Conservation (phyloP, 2,797 vertebrate genomes). For the Naso thynnoides region DNA sequence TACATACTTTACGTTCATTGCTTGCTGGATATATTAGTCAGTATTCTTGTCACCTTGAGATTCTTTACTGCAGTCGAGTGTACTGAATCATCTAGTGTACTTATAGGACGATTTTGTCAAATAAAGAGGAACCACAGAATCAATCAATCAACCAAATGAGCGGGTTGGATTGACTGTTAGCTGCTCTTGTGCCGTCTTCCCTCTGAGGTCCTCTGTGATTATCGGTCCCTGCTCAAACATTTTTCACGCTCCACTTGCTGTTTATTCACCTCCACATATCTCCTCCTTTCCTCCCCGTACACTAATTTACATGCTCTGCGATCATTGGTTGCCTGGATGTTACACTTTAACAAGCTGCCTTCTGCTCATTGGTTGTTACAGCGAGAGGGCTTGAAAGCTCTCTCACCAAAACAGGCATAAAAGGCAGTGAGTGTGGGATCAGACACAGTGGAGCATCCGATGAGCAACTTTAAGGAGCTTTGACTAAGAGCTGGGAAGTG, state of each 20-base stretch:
- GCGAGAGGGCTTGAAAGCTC: slow-evolving; percentile 48
- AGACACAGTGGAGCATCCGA: slow-evolving; percentile 54
- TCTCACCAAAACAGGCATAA: slow-evolving; percentile 81
- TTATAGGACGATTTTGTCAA: not conserved
- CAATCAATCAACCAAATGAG: not conserved
- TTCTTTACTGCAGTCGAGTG: not conserved
- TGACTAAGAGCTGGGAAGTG: slow-evolving; percentile 9
- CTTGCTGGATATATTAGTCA: not conserved
- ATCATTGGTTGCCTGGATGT: slow-evolving; percentile 73
- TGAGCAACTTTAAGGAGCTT: slow-evolving; percentile 26
- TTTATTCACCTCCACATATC: slow-evolving; percentile 49
- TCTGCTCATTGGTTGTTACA: slow-evolving; percentile 74
- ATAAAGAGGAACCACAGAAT: not conserved
- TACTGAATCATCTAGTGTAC: not conserved
- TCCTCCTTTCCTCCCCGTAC: slow-evolving; percentile 29
- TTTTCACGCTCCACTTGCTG: slow-evolving; percentile 36
- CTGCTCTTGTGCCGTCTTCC: not conserved
- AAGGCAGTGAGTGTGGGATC: slow-evolving; percentile 59
- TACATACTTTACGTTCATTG: not conserved
- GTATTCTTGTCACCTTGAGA: slow-evolving; percentile 3
- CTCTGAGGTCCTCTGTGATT: slow-evolving; percentile 3
- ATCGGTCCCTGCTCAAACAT: slow-evolving; percentile 33
- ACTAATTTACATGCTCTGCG: slow-evolving; percentile 73
- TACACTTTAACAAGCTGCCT: slow-evolving; percentile 64
- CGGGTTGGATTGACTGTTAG: not conserved